A percentile compares a stretch with the other conserved stretches of the same genome.
These are phyloP conservation scores for Phlogophora meticulosa DNA, from an alignment of 2,888 invertebrate species.

Conservation along the genomic window DNA sequence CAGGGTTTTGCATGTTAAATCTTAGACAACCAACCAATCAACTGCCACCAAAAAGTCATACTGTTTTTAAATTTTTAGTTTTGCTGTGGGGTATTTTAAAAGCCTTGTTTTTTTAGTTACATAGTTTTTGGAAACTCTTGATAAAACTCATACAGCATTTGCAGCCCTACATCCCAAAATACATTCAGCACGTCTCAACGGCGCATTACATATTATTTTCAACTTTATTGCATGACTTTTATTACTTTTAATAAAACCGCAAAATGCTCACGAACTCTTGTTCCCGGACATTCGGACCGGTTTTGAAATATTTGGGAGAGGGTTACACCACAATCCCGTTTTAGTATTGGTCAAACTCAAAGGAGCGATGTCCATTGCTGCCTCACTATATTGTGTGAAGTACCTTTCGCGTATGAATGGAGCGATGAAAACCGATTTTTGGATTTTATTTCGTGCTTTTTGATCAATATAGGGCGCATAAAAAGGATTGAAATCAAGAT, in stretches of 20 bases:
- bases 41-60: too few relatives aligned
- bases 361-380: conserved; percentile 31
- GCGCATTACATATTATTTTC: conserved; percentile 32
- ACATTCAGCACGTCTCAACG: conserved; percentile 9
- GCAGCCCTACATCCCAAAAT: conserved; percentile 14
- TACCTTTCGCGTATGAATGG: not conserved
- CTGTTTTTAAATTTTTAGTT: too few relatives aligned
- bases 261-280: conserved; percentile 41
- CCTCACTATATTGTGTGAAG: not conserved
- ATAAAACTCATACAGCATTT: conserved; percentile 7
- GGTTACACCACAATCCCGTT: conserved; percentile 56
- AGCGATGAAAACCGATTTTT: conserved; percentile 3
- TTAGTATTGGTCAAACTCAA: conserved; percentile 1
- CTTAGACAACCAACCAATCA: too few relatives aligned
- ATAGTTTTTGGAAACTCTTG: not conserved
- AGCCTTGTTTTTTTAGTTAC: too few relatives aligned
- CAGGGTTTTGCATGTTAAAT: too few relatives aligned
- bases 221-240: conserved; percentile 44
- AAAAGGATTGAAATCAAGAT: conserved; percentile 62
- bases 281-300: conserved; percentile 64
- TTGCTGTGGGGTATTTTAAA: too few relatives aligned
- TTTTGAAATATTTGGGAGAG: conserved; percentile 64
- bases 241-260: conserved; percentile 53
- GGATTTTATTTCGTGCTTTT: not conserved
- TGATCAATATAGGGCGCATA: not conserved